These are phyloP conservation scores for Pyrocephalus nanus DNA, from an alignment of 2,797 vertebrate genomes.

Conservation along the genomic window DNA sequence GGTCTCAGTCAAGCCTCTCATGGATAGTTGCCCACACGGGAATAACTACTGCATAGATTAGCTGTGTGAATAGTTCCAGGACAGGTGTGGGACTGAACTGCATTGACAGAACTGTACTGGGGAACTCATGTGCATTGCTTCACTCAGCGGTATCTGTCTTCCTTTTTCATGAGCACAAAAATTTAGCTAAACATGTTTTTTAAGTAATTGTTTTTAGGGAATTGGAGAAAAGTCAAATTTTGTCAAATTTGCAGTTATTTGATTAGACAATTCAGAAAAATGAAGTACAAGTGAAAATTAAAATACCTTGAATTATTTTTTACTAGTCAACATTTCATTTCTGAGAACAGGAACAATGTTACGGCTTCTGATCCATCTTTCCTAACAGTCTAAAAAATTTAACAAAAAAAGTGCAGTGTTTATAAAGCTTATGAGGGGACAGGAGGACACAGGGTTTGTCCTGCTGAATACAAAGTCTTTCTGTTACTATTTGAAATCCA, in stretches of 20 bases:
- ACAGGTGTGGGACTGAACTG: conserved; percentile 44
- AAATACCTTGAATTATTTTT: background rate
- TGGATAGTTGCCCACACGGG: conserved; percentile 22
- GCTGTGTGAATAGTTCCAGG: conserved; percentile 40
- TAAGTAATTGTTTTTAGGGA: background rate
- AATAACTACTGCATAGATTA: conserved; percentile 38
- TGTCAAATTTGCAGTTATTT: background rate
- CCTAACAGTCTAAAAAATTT: background rate
- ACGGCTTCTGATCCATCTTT: background rate
- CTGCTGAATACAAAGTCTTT: background rate
- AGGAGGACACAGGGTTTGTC: background rate
- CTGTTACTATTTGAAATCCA: background rate
- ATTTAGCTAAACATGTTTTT: background rate
- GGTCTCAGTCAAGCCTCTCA: conserved; percentile 38
- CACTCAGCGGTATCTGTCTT: background rate
- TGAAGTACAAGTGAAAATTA: background rate
- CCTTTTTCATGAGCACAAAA: background rate
- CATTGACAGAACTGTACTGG: background rate
- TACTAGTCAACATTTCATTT: background rate
- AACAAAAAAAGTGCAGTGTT: background rate
- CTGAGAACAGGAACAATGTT: background rate
- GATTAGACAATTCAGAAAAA: background rate
- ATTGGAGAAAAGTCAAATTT: background rate
- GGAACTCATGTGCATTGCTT: background rate
- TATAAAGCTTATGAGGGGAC: background rate